These are phyloP conservation scores for Boulengeromyrus knoepffleri DNA, from an alignment of 2,113 vertebrate species.

Conservation along the genomic window DNA sequence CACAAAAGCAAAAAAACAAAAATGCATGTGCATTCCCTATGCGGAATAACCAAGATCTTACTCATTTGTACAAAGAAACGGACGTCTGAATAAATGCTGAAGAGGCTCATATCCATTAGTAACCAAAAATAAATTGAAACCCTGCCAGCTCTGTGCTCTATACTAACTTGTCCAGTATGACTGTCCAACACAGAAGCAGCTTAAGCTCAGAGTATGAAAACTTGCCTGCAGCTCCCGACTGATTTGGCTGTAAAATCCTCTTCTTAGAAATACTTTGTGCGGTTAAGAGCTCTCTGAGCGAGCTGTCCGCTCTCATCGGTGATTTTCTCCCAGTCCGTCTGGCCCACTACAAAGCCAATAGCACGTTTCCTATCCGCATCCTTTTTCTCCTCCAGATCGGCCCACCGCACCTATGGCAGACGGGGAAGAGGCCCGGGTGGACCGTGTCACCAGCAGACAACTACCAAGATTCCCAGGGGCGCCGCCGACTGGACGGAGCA, in stretches of 20 bases:
- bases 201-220: conserved; percentile 4
- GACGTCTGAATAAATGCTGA: not conserved
- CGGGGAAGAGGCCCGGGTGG: not conserved
- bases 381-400: conserved; percentile 96
- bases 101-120: not conserved
- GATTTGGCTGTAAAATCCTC: conserved; percentile 26
- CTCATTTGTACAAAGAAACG: too few relatives aligned
- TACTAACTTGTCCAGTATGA: not conserved
- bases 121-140: not conserved
- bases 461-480: not conserved
- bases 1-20: not conserved
- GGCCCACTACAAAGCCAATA: conserved; percentile 97
- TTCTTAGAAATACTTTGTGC: conserved; percentile 96
- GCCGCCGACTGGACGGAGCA: not conserved
- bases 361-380: conserved; percentile 94
- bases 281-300: conserved; percentile 94
- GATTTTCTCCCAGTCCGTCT: conserved; percentile 98
- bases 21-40: not conserved
- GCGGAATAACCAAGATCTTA: not conserved
- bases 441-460: conserved; percentile 18
- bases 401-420: conserved; percentile 86
- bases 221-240: conserved; percentile 60
- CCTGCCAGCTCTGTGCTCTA: not conserved
- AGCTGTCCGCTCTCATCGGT: conserved; percentile 94
- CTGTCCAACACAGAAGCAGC: not conserved